Evolutionary conservation across 2,888 invertebrate species (phyloP), one percentile per base, ranked within the genome.

Genomic region (Aspidiotus rigidus): DNA sequence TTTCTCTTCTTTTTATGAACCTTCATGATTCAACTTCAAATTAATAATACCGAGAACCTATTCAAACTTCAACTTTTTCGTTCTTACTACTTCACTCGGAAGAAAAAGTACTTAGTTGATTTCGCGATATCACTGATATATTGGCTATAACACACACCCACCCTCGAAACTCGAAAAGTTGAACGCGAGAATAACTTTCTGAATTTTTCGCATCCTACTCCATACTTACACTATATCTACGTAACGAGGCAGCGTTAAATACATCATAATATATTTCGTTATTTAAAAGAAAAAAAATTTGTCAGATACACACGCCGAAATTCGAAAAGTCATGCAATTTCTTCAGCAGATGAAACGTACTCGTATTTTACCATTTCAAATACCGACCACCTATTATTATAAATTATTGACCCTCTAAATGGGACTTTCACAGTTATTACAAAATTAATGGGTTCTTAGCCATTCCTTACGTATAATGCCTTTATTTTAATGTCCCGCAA

Each of bases 331-430:
- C 56, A 15, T 16, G 56, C 56, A 56, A 15, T 49, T 56, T 56
- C 56, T 56, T 56, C 56, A 28, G 28, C 28, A 28, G 28, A 28
- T 28, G 28, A 28, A 28, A 28, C 28, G 28, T 28, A 28, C 28
- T 28, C 28, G 28, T 16, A 11, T 39, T 28, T 66, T 44, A 9
- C 57, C 59, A 44, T 57, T 64, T 59, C 66, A 66, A 66, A 57
- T 57, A 57, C 59, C 66, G 64, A 55, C 49, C 59, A 57, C 55
- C 66, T 66, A 66, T 66, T 66, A 66, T 15, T 39, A 57, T 66
- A 66, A 66, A 66, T 57, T 66, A 66, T 66, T 66, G 66, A 57
- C 66, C 66, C 66, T 57, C 57, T 57, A 57, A 66, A 66, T 49
- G 49, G 49, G 49, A 49, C n/a, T 49, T 49, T 49, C 49, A 13